Conservation (phyloP, 2,113 vertebrate species). For the Tenrec ecaudatus region DNA sequence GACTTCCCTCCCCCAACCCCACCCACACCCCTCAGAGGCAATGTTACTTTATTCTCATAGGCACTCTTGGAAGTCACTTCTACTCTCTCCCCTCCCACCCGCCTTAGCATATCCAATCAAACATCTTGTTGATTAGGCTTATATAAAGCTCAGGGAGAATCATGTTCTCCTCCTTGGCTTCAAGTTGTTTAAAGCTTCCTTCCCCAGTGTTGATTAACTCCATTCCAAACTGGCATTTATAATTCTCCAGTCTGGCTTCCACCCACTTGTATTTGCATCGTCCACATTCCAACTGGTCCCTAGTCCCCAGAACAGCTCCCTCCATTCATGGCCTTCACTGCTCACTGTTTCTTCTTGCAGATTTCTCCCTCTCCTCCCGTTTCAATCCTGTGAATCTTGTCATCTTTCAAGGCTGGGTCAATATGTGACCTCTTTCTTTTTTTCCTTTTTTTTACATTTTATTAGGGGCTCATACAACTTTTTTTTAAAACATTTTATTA, state of each 20-base stretch:
- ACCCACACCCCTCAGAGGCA: not conserved
- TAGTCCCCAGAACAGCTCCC: not conserved
- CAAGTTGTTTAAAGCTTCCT: not conserved
- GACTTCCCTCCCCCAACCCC: not conserved
- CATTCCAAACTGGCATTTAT: not conserved
- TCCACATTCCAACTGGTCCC: not conserved
- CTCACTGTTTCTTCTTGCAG: not conserved
- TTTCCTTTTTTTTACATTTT: too few species aligned
- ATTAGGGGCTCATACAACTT: too few species aligned
- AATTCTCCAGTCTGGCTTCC: constrained; percentile 30
- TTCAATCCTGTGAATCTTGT: not conserved
- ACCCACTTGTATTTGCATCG: not conserved
- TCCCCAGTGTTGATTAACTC: not conserved
- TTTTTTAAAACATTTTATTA: too few species aligned
- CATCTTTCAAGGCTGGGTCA: not conserved
- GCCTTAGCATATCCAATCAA: not conserved
- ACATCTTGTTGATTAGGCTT: constrained; percentile 36
- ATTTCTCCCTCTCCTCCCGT: not conserved
- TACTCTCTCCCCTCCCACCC: not conserved
- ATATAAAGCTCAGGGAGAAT: constrained; percentile 34
- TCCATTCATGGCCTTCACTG: not conserved
- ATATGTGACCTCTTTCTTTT: not conserved
- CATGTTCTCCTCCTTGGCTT: constrained; percentile 8
- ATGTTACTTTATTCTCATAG: constrained; percentile 4
- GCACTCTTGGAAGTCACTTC: not conserved